These are phyloP conservation scores for Gymnocephalus cernua DNA, from an alignment of 2,113 vertebrate species.

Conservation along the genomic window DNA sequence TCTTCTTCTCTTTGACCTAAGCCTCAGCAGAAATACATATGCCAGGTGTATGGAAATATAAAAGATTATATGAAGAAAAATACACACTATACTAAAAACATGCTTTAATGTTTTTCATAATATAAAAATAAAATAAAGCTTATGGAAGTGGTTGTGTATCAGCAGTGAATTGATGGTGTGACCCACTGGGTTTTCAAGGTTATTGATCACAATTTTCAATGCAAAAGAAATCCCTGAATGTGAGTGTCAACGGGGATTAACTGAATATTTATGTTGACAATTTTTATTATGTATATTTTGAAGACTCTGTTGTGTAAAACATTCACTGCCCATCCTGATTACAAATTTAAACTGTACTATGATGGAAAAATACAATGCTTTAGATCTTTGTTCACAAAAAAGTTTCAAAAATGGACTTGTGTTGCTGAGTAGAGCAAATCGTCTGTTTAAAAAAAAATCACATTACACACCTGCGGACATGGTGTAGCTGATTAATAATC, in stretches of 20 bases:
- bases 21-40: constrained; percentile 29
- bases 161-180: constrained; percentile 24
- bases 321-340: background rate
- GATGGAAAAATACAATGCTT: background rate
- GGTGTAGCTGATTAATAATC: background rate
- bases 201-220: constrained; percentile 27
- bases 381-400: background rate
- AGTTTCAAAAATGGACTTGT: background rate
- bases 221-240: constrained; percentile 44
- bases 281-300: background rate
- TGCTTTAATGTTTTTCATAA: constrained; percentile 47
- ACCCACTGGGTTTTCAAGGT: background rate
- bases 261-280: background rate
- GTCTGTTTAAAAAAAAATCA: background rate
- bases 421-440: background rate
- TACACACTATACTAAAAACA: constrained; percentile 52
- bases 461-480: background rate
- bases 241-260: background rate
- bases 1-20: constrained; percentile 13
- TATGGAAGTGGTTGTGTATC: constrained; percentile 37
- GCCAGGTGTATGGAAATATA: constrained; percentile 30
- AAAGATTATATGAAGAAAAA: constrained; percentile 47
- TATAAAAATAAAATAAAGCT: constrained; percentile 52
- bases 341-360: background rate
- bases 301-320: background rate